These are phyloP conservation scores for Scyliorhinus canicula DNA, from an alignment of 2,797 vertebrate genomes.

Conservation along the genomic window DNA sequence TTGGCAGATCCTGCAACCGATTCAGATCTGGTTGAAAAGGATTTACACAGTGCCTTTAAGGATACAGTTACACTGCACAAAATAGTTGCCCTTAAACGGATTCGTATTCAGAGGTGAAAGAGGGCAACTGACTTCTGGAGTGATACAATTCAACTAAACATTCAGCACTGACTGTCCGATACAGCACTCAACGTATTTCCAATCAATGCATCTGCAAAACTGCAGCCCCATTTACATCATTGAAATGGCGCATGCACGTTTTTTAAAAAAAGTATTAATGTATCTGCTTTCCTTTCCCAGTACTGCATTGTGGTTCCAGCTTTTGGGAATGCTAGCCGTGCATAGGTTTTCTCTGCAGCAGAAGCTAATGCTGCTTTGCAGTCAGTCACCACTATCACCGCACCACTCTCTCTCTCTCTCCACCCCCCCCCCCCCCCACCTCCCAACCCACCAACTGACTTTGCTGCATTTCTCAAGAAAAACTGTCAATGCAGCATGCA, in stretches of 20 bases:
- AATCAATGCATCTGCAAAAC: conserved; percentile 14
- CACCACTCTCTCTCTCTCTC: too few relatives aligned
- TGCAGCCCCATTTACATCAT: conserved; percentile 28
- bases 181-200: neutral
- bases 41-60: neutral
- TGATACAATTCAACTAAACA: neutral
- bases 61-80: neutral
- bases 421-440: neutral
- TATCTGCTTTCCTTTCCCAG: neutral
- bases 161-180: neutral
- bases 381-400: neutral
- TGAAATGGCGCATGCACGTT: neutral
- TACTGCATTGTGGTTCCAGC: neutral
- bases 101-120: neutral
- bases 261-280: neutral
- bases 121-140: neutral
- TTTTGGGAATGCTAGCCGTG: neutral
- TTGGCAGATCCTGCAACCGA: neutral
- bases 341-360: neutral
- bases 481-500: conserved; percentile 17
- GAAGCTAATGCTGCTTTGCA: neutral
- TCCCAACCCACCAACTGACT: neutral
- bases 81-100: neutral
- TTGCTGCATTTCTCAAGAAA: conserved; percentile 3
- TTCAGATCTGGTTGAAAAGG: neutral